Evolutionary conservation across 2,888 invertebrate genomes (phyloP), one percentile per base, ranked within the genome.

Genomic region (Zaprionus lineosus): DNA sequence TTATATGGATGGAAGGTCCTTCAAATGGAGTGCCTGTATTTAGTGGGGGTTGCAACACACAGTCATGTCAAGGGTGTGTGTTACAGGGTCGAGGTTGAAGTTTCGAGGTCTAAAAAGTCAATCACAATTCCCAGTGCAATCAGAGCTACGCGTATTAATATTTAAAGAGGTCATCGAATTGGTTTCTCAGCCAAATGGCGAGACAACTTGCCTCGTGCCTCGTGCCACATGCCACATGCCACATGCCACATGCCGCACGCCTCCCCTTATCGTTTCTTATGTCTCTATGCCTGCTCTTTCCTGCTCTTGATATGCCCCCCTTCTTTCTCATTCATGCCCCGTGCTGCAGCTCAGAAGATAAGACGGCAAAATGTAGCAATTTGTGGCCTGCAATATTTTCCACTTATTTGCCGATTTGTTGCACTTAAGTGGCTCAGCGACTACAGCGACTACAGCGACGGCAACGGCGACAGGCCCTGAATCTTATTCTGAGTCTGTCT

Each of bases 91-190:
- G 24, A n/a, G n/a, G n/a, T n/a, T n/a, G 6, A 24, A 24, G 24
- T 6, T 24, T 24, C 33, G 39, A 62, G 73, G 70, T 79, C 84
- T 79, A 84, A 83, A 86, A 88, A 87, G 88, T 87, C 87, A 87
- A 87, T 88, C 88, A 86, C 84, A 86, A 87, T 87, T 87, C 87
- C 87, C 87, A 81, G 75, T 79, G 83, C 87, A 87, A 87, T 87
- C 87, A 88, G 84, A 82, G 68, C 76, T n/a, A 79, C 81, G 78
- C 85, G 81, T 74, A 88, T 87, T 87, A 87, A 87, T 87, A 87
- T 87, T 87, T 87, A 87, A 87, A 84, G 76, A 88, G 87, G 87
- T 84, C 87, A 87, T 87, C 78, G 84, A 87, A 82, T 84, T 86
- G 77, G 66, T 71, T 79, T 61, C 61, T 40, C 58, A 52, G 28